phyloP scores from a whole-genome alignment of 2,797 vertebrate species.

The Morus bassanus region DNA sequence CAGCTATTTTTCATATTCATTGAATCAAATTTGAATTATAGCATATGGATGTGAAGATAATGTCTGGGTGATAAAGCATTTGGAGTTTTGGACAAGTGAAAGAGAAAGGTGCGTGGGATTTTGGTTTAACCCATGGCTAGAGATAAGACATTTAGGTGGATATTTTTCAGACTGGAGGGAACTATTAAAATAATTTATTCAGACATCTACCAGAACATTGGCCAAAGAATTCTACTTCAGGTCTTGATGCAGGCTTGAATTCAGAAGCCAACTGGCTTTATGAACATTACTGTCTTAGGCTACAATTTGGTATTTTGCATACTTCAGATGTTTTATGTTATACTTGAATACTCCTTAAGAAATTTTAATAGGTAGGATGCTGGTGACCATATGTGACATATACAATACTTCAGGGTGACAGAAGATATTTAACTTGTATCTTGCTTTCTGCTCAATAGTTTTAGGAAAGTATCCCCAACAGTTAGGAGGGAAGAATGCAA shows the following conservation, averaged over 20 bases:
- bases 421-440: not conserved
- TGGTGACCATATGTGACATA: not conserved
- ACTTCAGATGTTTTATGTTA: not conserved
- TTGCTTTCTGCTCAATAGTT: not conserved
- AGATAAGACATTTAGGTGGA: not conserved
- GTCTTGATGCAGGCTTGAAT: not conserved
- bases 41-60: not conserved
- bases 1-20: not conserved
- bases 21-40: not conserved
- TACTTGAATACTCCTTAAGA: not conserved
- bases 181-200: not conserved
- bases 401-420: not conserved
- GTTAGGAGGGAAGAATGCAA: not conserved
- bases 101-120: not conserved
- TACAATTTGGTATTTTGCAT: not conserved
- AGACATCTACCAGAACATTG: not conserved
- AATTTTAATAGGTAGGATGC: not conserved
- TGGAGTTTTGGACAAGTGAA: not conserved
- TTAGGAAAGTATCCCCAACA: not conserved
- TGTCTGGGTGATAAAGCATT: not conserved
- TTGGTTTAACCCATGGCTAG: not conserved
- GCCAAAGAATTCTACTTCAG: not conserved
- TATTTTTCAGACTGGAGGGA: not conserved
- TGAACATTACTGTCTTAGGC: not conserved
- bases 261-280: not conserved